phyloP scores from a whole-genome alignment of 2,113 vertebrate species.

The Dendropsophus ebraccatus region DNA sequence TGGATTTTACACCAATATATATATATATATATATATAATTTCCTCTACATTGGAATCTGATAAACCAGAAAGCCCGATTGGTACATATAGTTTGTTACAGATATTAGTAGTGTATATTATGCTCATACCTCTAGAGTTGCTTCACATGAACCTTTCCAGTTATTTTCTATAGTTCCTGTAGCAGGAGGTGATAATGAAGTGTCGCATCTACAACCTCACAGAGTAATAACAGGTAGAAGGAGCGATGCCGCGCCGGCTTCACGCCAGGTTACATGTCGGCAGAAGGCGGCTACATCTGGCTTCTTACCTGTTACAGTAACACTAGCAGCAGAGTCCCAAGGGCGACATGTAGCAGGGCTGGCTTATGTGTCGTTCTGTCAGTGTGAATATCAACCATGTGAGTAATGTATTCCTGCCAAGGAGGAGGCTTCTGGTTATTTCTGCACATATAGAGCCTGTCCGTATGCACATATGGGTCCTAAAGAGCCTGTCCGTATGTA shows the following conservation, averaged over 20 bases:
- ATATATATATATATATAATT: no score
- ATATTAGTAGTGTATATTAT: no score
- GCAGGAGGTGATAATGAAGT: conserved; percentile 47
- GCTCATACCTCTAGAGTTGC: no score
- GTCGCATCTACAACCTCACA: not conserved
- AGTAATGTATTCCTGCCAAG: not conserved
- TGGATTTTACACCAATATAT: no score
- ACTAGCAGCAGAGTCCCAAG: not conserved
- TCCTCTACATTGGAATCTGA: not conserved
- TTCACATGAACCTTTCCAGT: not conserved
- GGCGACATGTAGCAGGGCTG: not conserved
- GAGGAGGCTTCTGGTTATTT: not conserved
- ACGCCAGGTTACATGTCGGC: not conserved
- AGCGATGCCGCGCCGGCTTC: not conserved
- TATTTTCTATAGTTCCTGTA: not conserved
- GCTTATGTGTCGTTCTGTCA: not conserved
- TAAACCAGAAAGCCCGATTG: no score
- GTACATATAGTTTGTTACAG: no score
- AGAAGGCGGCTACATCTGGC: not conserved
- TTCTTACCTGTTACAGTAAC: conserved; percentile 1
- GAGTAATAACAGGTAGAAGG: conserved; percentile 9
- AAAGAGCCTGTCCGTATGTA: no score
- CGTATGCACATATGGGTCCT: no score
- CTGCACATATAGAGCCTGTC: not conserved
- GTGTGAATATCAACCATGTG: no score